Evolutionary conservation across 2,113 vertebrate genomes (phyloP), one percentile per base, ranked within the genome.

Genomic region (Pampusana beccarii): DNA sequence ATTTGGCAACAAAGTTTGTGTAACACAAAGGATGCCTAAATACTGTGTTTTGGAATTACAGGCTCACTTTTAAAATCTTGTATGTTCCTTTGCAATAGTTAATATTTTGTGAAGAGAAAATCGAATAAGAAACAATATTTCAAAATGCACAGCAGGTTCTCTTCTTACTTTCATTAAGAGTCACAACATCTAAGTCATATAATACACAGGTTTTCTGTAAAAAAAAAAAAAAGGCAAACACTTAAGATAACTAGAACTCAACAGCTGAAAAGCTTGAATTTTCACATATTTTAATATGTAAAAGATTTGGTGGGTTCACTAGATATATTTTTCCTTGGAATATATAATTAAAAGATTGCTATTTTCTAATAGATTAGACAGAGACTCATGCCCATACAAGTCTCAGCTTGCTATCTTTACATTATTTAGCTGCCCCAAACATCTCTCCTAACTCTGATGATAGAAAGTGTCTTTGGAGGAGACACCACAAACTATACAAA

Each of bases 111-210:
- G 74, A 95, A 80, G 48, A 66, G 62, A 94, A 90, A 90, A 88
- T 2, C 8, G 23, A 95, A 19, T 29, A 83, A 62, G 26, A 80
- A 88, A 69, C 46, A 48, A 1, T 54, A 66, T 91, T 70, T 97
- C 93, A 97, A 50, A 94, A 65, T 34, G 80, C 74, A 94, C 97
- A 97, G 86, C 97, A 97, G 86, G 80, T 92, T 96, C 73, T 97
- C 93, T 91, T 95, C 94, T 93, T 95, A 71, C 66, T 95, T 95
- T 85, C 92, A 72, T 81, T 83, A 80, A 97, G 53, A 84, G 85
- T 54, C 82, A 97, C 93, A 80, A 97, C 80, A 12, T 97, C 94
- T 38, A 95, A 89, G 87, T 97, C 96, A 88, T 92, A 84, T 7
- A 90, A 64, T 66, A 89, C 13, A 78, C 62, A 89, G 85, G 95